phyloP scores from a whole-genome alignment of 2,888 invertebrate genomes.

The Galerucella pusilla region DNA sequence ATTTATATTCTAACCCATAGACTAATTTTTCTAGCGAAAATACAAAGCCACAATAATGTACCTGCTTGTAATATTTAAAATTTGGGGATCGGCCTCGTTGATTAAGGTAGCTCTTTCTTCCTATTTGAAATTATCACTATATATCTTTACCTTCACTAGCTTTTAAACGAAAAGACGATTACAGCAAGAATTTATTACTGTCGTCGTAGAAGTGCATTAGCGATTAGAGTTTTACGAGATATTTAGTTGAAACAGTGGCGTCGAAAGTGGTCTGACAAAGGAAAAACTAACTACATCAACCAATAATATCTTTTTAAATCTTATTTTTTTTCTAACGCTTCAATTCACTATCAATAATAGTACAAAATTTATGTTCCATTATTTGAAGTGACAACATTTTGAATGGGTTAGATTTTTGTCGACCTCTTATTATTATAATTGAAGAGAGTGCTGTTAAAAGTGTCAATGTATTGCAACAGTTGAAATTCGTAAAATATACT shows the following conservation, averaged over 20 bases:
- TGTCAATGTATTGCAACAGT: too few relatives aligned
- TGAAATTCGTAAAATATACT: too few relatives aligned
- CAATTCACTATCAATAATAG: slow-evolving; percentile 29
- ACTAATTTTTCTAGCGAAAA: neutral
- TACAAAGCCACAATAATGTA: neutral
- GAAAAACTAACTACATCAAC: neutral
- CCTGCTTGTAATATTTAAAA: slow-evolving; percentile 1
- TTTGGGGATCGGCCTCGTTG: slow-evolving; percentile 2
- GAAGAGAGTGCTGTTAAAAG: too few relatives aligned
- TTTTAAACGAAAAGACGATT: slow-evolving; percentile 31
- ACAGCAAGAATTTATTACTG: slow-evolving; percentile 3
- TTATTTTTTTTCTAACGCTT: neutral
- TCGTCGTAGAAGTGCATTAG: slow-evolving; percentile 26
- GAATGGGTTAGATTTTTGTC: neutral
- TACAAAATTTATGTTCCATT: slow-evolving; percentile 6
- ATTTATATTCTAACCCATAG: neutral
- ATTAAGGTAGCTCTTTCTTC: slow-evolving; percentile 26
- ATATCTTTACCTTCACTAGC: slow-evolving; percentile 31
- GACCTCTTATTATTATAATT: too few relatives aligned
- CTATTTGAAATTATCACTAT: slow-evolving; percentile 29
- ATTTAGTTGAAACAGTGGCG: neutral
- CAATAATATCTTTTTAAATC: neutral
- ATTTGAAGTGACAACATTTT: neutral
- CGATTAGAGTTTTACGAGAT: slow-evolving; percentile 19
- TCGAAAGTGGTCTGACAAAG: neutral